Percentiles rank a stretch among this genome's conserved stretches.
Conservation (phyloP, 2,888 invertebrate genomes). For the Ashinkailepas kermadecensis region DNA sequence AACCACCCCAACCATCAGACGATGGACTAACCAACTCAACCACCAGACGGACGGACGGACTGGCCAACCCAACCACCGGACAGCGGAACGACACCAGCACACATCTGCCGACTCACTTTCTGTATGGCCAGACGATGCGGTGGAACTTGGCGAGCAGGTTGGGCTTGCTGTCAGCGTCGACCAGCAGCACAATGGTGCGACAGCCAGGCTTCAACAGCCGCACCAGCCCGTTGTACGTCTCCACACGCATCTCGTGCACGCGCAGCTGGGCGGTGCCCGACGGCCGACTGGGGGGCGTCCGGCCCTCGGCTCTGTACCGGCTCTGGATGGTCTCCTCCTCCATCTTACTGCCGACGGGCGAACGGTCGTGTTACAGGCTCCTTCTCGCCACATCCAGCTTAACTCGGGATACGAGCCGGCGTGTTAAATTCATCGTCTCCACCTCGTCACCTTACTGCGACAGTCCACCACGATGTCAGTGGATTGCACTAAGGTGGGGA, state of each 20-base stretch:
- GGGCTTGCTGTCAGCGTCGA: conserved; percentile 78
- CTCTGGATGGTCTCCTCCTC: conserved; percentile 50
- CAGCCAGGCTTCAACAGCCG: conserved; percentile 89
- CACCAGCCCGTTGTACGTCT: conserved; percentile 91
- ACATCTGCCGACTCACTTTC: conserved; percentile 58
- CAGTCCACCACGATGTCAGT: too few relatives aligned
- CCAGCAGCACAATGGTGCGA: conserved; percentile 79
- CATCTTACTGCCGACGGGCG: conserved; percentile 44
- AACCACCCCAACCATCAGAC: too few relatives aligned
- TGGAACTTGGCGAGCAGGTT: conserved; percentile 85
- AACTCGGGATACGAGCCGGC: too few relatives aligned
- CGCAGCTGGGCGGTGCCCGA: conserved; percentile 57
- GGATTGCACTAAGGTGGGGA: too few relatives aligned
- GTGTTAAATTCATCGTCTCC: too few relatives aligned
- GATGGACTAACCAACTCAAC: too few relatives aligned
- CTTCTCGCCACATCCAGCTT: too few relatives aligned
- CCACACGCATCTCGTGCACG: conserved; percentile 84
- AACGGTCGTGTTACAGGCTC: too few relatives aligned
- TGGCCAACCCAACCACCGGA: too few relatives aligned
- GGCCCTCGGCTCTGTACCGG: conserved; percentile 33
- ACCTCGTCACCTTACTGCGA: too few relatives aligned
- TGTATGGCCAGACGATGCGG: conserved; percentile 88
- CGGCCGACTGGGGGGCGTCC: not conserved
- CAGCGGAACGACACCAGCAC: too few relatives aligned
- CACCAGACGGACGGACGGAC: too few relatives aligned